A percentile compares a stretch with the other conserved stretches of the same genome.
phyloP scores from a whole-genome alignment of 1,140 invertebrate species.

The Drosophila ironensis region DNA sequence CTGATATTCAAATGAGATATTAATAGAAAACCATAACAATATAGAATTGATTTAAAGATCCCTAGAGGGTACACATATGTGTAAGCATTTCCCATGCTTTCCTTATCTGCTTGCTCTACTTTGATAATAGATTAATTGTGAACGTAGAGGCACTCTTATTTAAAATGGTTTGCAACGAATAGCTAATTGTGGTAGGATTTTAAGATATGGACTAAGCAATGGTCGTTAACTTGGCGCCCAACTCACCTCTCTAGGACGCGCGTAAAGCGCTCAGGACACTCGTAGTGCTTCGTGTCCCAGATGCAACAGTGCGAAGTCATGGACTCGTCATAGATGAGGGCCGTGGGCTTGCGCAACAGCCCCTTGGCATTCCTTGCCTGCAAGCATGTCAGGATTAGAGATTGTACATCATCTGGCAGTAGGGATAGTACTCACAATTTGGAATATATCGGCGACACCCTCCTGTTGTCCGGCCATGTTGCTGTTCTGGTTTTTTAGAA shows the following conservation, averaged over 20 bases:
- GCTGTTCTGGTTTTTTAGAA: constrained; percentile 82
- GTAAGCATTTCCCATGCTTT: too few relatives aligned
- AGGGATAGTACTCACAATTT: constrained; percentile 82
- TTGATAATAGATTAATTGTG: too few relatives aligned
- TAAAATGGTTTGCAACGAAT: too few relatives aligned
- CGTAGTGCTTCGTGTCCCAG: constrained; percentile 92
- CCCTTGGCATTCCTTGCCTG: constrained; percentile 86
- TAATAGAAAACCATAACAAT: too few relatives aligned
- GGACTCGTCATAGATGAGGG: constrained; percentile 89
- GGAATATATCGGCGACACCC: constrained; percentile 84
- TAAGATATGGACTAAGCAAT: too few relatives aligned
- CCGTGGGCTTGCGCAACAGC: constrained; percentile 85
- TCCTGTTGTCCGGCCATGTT: constrained; percentile 66
- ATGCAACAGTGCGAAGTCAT: constrained; percentile 91
- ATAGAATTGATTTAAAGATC: too few relatives aligned
- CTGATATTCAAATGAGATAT: too few relatives aligned
- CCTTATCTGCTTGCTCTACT: too few relatives aligned
- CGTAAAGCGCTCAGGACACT: constrained; percentile 90
- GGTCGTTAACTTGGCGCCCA: too few relatives aligned
- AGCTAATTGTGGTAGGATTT: too few relatives aligned
- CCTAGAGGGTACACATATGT: too few relatives aligned
- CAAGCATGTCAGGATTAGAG: not conserved
- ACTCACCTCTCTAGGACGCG: constrained; percentile 86
- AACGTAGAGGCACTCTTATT: too few relatives aligned
- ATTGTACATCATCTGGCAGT: not conserved